Evolutionary conservation across 2,888 invertebrate species (phyloP).

Genomic region (Caenorhabditis sulstoni): DNA sequence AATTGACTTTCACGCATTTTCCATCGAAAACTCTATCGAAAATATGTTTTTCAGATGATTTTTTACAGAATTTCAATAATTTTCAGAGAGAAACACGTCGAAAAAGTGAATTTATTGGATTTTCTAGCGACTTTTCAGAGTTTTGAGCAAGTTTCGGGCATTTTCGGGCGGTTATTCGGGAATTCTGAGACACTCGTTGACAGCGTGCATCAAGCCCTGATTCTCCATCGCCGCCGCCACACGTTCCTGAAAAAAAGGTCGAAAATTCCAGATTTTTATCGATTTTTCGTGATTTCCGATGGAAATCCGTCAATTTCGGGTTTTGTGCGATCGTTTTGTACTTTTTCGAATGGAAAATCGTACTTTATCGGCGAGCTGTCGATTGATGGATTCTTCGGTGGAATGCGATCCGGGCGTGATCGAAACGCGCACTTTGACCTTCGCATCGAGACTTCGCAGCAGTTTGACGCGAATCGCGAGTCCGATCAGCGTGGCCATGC

Average conservation of each 20-base stretch:
- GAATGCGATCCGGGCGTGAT: constrained; percentile 91
- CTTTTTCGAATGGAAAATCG: too few species aligned
- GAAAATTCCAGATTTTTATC: neutral
- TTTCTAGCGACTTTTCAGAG: neutral
- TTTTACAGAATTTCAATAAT: neutral
- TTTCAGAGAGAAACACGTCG: neutral
- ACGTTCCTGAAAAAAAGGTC: constrained; percentile 85
- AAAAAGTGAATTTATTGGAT: neutral
- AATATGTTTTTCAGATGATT: neutral
- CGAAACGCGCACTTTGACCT: constrained; percentile 75
- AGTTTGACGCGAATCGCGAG: constrained; percentile 94
- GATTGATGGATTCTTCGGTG: constrained; percentile 93
- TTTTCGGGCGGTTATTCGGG: constrained; percentile 64
- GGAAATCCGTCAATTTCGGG: too few species aligned
- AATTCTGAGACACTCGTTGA: constrained; percentile 90
- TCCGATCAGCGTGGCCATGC: constrained; percentile 96
- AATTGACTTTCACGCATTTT: neutral
- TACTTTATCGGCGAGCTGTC: constrained; percentile 92
- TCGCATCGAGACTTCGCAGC: constrained; percentile 88
- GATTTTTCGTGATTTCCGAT: too few species aligned
- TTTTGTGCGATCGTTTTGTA: too few species aligned
- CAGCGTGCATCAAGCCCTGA: constrained; percentile 90
- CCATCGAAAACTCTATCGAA: neutral
- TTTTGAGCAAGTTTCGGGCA: neutral
- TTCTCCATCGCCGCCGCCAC: constrained; percentile 98